phyloP scores from a whole-genome alignment of 2,888 invertebrate genomes.

The Acheta domesticus region DNA sequence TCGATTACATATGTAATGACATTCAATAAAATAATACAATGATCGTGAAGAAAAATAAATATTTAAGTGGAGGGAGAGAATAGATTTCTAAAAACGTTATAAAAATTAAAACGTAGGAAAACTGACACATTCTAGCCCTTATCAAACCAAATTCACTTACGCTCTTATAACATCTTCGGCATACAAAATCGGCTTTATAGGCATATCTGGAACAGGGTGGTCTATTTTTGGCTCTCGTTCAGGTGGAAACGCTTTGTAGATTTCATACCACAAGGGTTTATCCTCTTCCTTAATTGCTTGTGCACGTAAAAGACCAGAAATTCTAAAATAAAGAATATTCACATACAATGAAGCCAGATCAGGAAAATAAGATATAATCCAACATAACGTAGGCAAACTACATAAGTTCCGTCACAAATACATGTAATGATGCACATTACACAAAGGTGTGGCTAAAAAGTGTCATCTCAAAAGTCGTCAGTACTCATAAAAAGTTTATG shows the following conservation, averaged over 20 bases:
- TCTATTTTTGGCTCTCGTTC: conserved; percentile 75
- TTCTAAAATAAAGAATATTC: conserved; percentile 52
- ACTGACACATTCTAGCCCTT: not conserved
- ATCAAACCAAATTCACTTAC: conserved; percentile 55
- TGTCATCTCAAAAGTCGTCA: too few relatives aligned
- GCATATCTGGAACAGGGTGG: conserved; percentile 59
- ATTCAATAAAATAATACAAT: too few relatives aligned
- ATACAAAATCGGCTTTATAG: conserved; percentile 71
- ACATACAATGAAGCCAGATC: conserved; percentile 34
- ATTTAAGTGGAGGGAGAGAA: conserved; percentile 23
- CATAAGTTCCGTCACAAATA: not conserved
- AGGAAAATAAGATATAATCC: not conserved
- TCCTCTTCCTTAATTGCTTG: conserved; percentile 78
- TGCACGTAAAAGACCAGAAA: conserved; percentile 71
- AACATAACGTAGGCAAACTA: not conserved
- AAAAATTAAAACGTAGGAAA: not conserved
- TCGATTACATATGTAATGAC: too few relatives aligned
- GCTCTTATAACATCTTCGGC: conserved; percentile 79
- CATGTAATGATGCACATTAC: too few relatives aligned
- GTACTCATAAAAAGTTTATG: too few relatives aligned
- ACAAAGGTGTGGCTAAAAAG: too few relatives aligned
- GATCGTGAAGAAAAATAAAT: not conserved
- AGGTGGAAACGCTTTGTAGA: conserved; percentile 90
- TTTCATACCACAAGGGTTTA: conserved; percentile 88
- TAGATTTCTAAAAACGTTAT: conserved; percentile 5